Evolutionary conservation across 23 tunicate genomes (phyloP), one percentile per base, ranked within the genome.

Genomic region (Aplidium turbinatum): DNA sequence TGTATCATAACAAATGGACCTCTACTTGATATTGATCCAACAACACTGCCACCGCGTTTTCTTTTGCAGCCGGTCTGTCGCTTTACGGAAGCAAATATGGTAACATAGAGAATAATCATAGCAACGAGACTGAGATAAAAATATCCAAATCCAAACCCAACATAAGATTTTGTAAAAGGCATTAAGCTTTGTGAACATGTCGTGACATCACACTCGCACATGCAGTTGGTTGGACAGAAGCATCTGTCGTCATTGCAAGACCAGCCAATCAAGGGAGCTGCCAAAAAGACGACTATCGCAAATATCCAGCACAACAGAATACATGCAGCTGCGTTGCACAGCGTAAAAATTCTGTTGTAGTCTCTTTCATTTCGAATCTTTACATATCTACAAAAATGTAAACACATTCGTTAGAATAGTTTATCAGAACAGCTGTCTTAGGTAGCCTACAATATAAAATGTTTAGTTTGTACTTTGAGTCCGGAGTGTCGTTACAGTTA

Each of bases 1-100:
- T 83, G 89, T 1, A 83, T 72, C 72, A 83, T 58, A 1, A 75
- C 76, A 63, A 83, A 83, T 4, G 89, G 89, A 13, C 89, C 89
- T 16, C 56, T 35, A 38, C 35, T 67, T 5, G 82, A 57, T 3
- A 75, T 54, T 2, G 57, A 42, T 26, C 89, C 82, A 18, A 75
- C 38, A 16, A 75, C 64, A 45, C 65, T 73, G 2, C 80, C 80
- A 4, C 58, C 38, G 24, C 65, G 63, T n/a, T 40, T 55, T 1
- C 35, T 24, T 27, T 38, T 65, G 7, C 38, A 31, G 27, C 89
- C 76, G 26, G 73, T 42, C 35, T 51, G 52, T 24, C 69, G 22
- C 25, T 68, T 72, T 1, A 83, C 76, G 47, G 61, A 9, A 0
- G 52, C 11, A 64, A 70, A 75, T 2, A 83, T 22, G 2, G 70